These are phyloP conservation scores for Hyaena hyaena DNA, from an alignment of 2,113 vertebrate genomes.

Conservation along the genomic window DNA sequence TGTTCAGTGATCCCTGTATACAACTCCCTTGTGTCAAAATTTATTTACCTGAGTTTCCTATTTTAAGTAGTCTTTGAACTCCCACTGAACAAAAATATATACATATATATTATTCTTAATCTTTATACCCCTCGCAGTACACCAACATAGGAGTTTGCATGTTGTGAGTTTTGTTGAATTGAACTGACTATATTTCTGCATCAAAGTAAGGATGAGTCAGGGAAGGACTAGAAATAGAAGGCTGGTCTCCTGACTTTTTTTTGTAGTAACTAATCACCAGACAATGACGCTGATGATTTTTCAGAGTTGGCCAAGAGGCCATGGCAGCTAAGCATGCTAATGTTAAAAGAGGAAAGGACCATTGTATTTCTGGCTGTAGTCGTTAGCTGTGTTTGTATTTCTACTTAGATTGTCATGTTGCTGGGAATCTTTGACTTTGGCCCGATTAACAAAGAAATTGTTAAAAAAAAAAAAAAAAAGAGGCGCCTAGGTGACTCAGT, in stretches of 20 bases:
- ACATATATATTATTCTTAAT: background rate
- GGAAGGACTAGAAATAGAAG: background rate
- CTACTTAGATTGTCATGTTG: background rate
- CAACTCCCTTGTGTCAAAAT: background rate
- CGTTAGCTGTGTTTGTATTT: background rate
- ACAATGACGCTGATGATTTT: background rate
- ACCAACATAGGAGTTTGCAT: background rate
- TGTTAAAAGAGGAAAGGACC: background rate
- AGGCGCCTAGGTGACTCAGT: too few relatives aligned
- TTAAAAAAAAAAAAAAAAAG: too few relatives aligned
- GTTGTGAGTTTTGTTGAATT: background rate
- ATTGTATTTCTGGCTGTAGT: background rate
- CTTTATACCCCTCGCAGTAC: background rate
- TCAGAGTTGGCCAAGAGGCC: background rate
- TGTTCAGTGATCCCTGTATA: background rate
- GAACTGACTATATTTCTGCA: background rate
- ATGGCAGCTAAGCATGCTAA: background rate
- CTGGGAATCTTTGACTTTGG: background rate
- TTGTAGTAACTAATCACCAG: background rate
- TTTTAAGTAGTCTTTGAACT: conserved; percentile 40
- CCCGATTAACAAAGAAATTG: background rate
- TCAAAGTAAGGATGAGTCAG: background rate
- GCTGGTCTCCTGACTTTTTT: background rate
- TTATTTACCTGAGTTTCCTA: background rate
- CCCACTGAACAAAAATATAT: background rate